phyloP scores from a whole-genome alignment of 1,140 invertebrate genomes.

The Wiebesia pumilae region DNA sequence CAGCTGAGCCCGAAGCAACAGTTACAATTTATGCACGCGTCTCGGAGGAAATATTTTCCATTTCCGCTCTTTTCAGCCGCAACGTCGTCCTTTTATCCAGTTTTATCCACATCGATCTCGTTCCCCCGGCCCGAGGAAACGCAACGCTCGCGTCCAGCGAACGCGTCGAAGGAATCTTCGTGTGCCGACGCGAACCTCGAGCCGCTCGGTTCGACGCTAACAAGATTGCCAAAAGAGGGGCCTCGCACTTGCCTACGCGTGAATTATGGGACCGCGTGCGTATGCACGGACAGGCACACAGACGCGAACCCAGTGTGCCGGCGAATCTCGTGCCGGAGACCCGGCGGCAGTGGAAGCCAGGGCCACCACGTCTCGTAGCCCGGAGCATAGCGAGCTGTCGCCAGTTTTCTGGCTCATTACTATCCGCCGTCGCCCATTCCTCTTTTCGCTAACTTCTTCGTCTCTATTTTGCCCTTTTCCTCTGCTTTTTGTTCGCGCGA shows the following conservation, averaged over 20 bases:
- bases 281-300: constrained; percentile 44
- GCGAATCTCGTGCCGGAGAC: constrained; percentile 8
- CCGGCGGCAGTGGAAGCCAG: constrained; percentile 12
- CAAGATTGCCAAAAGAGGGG: constrained; percentile 60
- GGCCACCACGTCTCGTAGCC: constrained; percentile 54
- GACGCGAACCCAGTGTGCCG: not conserved
- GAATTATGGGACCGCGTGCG: constrained; percentile 66
- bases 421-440: constrained; percentile 68
- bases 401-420: constrained; percentile 75
- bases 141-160: not conserved
- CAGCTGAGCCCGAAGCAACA: not conserved
- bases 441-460: constrained; percentile 52
- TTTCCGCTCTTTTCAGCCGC: not conserved
- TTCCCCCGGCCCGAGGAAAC: not conserved
- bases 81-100: not conserved
- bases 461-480: not conserved
- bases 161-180: constrained; percentile 29
- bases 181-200: constrained; percentile 41
- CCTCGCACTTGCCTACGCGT: constrained; percentile 53
- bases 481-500: not conserved
- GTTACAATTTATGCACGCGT: not conserved
- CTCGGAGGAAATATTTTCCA: not conserved
- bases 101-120: constrained; percentile 31
- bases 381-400: constrained; percentile 70
- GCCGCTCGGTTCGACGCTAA: constrained; percentile 59